Conservation (phyloP, 2,888 invertebrate species). For the Lasioglossum lativentre region DNA sequence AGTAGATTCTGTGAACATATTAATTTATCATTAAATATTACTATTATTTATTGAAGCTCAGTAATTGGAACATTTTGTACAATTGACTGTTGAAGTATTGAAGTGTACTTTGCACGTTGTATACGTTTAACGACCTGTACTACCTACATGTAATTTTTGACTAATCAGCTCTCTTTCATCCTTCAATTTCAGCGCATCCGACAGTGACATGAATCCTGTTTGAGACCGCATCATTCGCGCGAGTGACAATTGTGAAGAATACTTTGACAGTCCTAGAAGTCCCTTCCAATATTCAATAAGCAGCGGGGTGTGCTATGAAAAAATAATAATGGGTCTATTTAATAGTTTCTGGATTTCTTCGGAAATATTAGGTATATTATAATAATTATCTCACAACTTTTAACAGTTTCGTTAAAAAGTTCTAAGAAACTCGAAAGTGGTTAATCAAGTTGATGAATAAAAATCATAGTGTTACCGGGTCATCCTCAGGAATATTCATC, state of each 20-base stretch:
- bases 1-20: slow-evolving; percentile 30
- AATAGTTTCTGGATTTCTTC: neutral
- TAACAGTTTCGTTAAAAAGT: too few relatives aligned
- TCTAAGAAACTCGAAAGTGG: neutral
- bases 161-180: neutral
- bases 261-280: neutral
- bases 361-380: neutral
- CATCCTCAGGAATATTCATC: neutral
- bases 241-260: neutral
- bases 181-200: neutral
- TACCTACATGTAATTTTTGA: neutral
- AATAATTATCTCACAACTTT: too few relatives aligned
- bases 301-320: neutral
- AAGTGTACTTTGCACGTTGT: neutral
- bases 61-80: too few relatives aligned
- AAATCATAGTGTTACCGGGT: neutral
- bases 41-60: neutral
- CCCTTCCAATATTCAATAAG: neutral
- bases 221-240: rapidly evolving
- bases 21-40: neutral
- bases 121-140: neutral
- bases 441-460: neutral
- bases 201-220: neutral
- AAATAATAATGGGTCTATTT: neutral
- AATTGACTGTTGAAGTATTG: too few relatives aligned